phyloP scores from a whole-genome alignment of 2,888 invertebrate genomes.

The Xestia rhomboidea region DNA sequence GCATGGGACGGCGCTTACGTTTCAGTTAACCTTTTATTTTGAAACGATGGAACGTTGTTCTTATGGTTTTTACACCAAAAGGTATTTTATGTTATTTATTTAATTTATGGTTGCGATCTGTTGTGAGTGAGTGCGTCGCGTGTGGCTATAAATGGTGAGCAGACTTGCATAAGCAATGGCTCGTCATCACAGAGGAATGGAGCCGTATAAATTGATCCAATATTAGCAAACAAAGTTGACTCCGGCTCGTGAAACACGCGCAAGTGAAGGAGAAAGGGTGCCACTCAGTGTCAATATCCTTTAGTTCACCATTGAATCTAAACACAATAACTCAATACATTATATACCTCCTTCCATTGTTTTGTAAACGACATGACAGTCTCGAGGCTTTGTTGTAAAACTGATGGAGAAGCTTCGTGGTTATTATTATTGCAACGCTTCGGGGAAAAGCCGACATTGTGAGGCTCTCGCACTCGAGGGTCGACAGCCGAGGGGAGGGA shows the following conservation, averaged over 20 bases:
- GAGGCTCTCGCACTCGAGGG: constrained; percentile 86
- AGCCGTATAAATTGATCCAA: constrained; percentile 61
- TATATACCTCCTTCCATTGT: constrained; percentile 26
- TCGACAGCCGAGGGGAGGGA: constrained; percentile 87
- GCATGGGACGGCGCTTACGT: constrained; percentile 90
- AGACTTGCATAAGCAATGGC: constrained; percentile 54
- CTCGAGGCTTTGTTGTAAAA: constrained; percentile 45
- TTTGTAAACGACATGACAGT: constrained; percentile 29
- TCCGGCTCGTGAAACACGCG: constrained; percentile 35
- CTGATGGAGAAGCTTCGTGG: constrained; percentile 65
- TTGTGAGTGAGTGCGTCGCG: constrained; percentile 86
- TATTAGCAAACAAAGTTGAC: constrained; percentile 60
- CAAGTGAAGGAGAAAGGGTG: constrained; percentile 65
- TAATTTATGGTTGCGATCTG: constrained; percentile 87
- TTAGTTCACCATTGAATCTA: constrained; percentile 17
- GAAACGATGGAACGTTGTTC: constrained; percentile 95
- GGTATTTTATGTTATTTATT: constrained; percentile 92
- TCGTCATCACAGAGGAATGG: constrained; percentile 68
- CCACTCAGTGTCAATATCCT: constrained; percentile 30
- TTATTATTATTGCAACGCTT: constrained; percentile 88
- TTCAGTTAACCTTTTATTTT: constrained; percentile 90
- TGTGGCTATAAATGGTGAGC: constrained; percentile 80
- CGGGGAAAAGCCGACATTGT: constrained; percentile 86
- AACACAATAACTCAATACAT: constrained; percentile 14
- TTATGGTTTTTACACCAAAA: constrained; percentile 95